These are phyloP conservation scores for Ancistrus triradiatus DNA, from an alignment of 2,113 vertebrate species.

Conservation along the genomic window DNA sequence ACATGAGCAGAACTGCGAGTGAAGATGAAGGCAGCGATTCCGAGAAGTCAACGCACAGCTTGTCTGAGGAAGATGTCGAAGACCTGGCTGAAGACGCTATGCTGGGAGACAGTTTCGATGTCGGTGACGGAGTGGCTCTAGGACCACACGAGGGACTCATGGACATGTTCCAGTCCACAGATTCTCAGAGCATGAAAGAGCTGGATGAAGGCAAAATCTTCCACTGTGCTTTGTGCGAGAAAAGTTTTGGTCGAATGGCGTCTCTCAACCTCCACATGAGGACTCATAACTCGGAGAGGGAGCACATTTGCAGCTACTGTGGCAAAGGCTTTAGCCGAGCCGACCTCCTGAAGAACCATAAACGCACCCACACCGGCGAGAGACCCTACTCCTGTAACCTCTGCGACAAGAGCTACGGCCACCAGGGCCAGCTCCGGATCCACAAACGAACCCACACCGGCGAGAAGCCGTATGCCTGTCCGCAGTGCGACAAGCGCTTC, in stretches of 20 bases:
- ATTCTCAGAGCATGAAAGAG: background rate
- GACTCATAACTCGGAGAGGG: constrained; percentile 54
- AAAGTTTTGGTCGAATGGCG: constrained; percentile 52
- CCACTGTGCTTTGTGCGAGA: constrained; percentile 57
- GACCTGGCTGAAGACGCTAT: background rate
- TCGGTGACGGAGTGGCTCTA: background rate
- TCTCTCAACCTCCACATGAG: constrained; percentile 61
- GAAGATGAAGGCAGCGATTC: constrained; percentile 40
- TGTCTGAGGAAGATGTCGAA: constrained; percentile 21
- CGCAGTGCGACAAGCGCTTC: constrained; percentile 62
- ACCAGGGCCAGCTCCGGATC: constrained; percentile 65
- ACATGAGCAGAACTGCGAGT: constrained; percentile 14
- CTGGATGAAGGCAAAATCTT: constrained; percentile 38
- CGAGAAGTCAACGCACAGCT: constrained; percentile 18
- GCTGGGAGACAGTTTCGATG: constrained; percentile 29
- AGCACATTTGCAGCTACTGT: constrained; percentile 59
- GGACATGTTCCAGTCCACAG: constrained; percentile 15
- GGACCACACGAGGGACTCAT: constrained; percentile 1
- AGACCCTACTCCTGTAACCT: constrained; percentile 61
- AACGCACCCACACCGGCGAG: constrained; percentile 65
- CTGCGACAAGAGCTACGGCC: constrained; percentile 64
- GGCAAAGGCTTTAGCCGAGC: constrained; percentile 62
- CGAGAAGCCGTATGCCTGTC: constrained; percentile 65
- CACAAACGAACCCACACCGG: constrained; percentile 68
- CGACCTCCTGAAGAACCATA: constrained; percentile 64